Conservation (phyloP, 37 sponge, comb jelly and placozoan genomes). For the Tethya wilhelma region DNA sequence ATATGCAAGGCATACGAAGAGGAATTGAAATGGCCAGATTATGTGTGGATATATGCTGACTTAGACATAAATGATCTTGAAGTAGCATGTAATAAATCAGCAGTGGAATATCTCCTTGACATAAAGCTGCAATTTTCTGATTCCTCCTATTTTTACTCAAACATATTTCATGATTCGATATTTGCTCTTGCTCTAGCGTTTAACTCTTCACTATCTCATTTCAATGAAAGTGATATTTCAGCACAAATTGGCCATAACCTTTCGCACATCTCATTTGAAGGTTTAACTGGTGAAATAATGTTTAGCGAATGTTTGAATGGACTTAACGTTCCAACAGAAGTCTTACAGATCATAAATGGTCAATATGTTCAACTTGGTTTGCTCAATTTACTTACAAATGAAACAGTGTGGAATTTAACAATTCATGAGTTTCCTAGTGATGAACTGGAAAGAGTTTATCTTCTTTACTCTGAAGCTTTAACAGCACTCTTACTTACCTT, state of each 20-base stretch:
- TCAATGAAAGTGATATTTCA: too few relatives aligned
- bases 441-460: background rate
- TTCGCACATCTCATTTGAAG: background rate
- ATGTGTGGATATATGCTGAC: background rate
- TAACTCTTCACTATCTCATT: too few relatives aligned
- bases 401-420: background rate
- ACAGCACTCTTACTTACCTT: background rate
- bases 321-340: background rate
- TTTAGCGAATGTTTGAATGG: background rate
- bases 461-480: background rate
- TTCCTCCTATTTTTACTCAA: too few relatives aligned
- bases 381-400: background rate
- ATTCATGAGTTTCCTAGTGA: background rate
- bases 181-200: background rate
- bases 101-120: too few relatives aligned
- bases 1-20: background rate
- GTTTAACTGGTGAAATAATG: background rate
- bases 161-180: too few relatives aligned
- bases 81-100: too few relatives aligned
- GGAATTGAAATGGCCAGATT: background rate
- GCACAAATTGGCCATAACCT: background rate
- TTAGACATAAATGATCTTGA: background rate
- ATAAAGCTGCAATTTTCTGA: too few relatives aligned
- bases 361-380: background rate
- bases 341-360: background rate